Evolutionary conservation across 1,140 invertebrate species (phyloP), one percentile per base, ranked within the genome.

Genomic region (Cepaea nemoralis): DNA sequence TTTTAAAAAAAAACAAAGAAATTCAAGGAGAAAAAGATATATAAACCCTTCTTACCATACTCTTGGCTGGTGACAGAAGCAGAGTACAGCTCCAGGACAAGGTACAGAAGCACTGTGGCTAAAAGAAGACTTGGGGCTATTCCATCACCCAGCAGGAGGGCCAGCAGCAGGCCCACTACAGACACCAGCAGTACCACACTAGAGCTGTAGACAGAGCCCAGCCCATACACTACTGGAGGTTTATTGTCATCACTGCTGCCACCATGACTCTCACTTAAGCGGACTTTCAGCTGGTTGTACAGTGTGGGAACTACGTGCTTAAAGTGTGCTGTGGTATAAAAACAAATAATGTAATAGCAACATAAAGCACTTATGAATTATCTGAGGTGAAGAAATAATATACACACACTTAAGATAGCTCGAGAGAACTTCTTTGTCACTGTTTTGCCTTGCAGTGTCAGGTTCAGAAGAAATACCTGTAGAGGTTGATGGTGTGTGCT

Each of bases 191-290:
- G 78, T 10, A 92, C 74, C 10, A 90, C 70, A 19, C 89, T 85
- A 74, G 92, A 89, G 63, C 91, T 87, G 86, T 86, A 92, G 55
- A 86, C 90, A 59, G 91, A 91, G 2, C 94, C 95, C 33, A 96
- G 90, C 12, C 95, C 95, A 91, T 94, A 96, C 33, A 96, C 93
- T 31, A 95, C 91, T 24, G 95, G 94, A 40, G 89, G 88, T 63
- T 88, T 87, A 6, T 88, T 85, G 35, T 85, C 93, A 91, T 95
- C 91, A 27, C 42, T 27, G 6, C 27, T 39, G n/a, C 33, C 22
- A 42, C 27, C 19, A 1, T 24, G 27, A 10, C 19, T 69, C 16
- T 55, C 10, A 39, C 31, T 24, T 1, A 82, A n/a, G 0, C 39
- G 33, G 1, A 85, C 73, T 70, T 88, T 88, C 8, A 91, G 55